phyloP scores from a whole-genome alignment of 2,797 vertebrate species.

The Urosaurus nigricauda region DNA sequence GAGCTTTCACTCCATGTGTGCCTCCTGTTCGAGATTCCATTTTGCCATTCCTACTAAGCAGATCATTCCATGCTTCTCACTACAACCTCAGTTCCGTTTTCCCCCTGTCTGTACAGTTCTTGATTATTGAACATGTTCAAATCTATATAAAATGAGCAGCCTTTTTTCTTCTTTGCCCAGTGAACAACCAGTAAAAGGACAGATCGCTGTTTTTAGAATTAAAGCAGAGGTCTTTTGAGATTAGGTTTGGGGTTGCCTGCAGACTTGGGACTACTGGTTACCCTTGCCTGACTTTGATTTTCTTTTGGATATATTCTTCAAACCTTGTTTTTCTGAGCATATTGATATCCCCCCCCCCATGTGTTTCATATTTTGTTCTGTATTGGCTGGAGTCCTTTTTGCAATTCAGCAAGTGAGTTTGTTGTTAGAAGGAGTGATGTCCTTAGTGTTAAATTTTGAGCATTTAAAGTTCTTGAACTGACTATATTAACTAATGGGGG shows the following conservation, averaged over 20 bases:
- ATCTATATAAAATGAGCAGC: not conserved
- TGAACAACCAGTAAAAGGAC: too few species aligned
- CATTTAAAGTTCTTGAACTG: constrained; percentile 1
- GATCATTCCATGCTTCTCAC: not conserved
- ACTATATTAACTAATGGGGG: not conserved
- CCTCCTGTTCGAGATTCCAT: not conserved
- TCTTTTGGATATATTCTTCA: not conserved
- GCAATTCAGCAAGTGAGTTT: not conserved
- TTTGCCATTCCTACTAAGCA: not conserved
- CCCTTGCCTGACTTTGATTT: not conserved
- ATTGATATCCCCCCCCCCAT: too few species aligned
- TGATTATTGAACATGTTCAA: not conserved
- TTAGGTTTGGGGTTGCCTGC: not conserved
- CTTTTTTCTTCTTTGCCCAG: not conserved
- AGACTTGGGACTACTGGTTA: not conserved
- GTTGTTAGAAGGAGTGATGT: not conserved
- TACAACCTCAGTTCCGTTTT: not conserved
- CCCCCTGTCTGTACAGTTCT: too few species aligned
- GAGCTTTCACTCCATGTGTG: not conserved
- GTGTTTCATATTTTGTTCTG: not conserved
- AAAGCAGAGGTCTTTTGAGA: not conserved
- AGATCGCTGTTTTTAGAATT: too few species aligned
- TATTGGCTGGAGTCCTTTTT: not conserved
- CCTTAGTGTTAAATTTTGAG: constrained; percentile 21
- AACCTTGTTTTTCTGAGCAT: not conserved